These are phyloP conservation scores for Montipora efflorescens DNA, from an alignment of 64 coral and sea anemone species.

Conservation along the genomic window DNA sequence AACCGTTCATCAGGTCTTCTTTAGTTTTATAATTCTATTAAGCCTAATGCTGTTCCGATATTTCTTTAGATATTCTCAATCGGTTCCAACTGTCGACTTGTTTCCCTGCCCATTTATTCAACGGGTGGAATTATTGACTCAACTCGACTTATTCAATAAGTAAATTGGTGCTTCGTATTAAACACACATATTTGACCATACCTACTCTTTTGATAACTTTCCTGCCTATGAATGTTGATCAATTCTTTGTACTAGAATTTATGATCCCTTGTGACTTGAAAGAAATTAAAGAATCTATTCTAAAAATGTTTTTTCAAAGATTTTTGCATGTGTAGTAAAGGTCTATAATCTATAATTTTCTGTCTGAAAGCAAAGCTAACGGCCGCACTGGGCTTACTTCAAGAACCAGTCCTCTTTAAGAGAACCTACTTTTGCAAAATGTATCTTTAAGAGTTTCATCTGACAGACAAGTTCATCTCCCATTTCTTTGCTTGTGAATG, in stretches of 20 bases:
- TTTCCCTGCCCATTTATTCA: background rate
- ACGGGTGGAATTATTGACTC: conserved; percentile 12
- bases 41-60: background rate
- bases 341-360: background rate
- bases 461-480: background rate
- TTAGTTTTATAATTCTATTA: conserved; percentile 6
- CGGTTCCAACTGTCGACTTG: background rate
- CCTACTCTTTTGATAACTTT: background rate
- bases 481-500: background rate
- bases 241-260: background rate
- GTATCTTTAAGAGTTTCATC: background rate
- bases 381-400: background rate
- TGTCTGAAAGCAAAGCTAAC: background rate
- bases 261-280: background rate
- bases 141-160: background rate
- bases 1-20: background rate
- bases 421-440: background rate
- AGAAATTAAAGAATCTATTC: background rate
- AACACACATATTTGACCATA: conserved; percentile 10
- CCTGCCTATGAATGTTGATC: background rate
- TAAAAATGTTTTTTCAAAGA: background rate
- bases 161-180: conserved; percentile 13
- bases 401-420: background rate
- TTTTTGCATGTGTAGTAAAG: background rate
- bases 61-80: background rate